Percentiles rank a stretch among this genome's conserved stretches.
phyloP scores from a whole-genome alignment of 2,113 vertebrate genomes.

The Bolborhynchus lineola region DNA sequence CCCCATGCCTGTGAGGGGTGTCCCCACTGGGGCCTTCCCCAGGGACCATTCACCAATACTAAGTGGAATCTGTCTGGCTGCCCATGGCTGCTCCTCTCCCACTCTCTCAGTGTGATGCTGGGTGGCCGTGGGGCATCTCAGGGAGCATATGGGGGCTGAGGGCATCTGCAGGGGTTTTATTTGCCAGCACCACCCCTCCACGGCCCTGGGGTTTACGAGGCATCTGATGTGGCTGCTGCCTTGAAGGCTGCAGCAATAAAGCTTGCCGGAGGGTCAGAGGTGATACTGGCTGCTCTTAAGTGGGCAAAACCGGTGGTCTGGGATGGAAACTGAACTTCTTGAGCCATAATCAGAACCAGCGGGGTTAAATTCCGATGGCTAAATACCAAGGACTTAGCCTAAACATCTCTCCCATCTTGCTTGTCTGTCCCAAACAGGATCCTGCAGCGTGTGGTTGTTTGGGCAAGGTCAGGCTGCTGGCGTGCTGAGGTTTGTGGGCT shows the following conservation, averaged over 20 bases:
- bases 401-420: conserved; percentile 36
- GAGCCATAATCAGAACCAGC: conserved; percentile 48
- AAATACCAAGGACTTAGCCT: conserved; percentile 30
- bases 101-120: accelerated
- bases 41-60: not conserved
- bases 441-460: not conserved
- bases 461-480: not conserved
- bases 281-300: conserved; percentile 21
- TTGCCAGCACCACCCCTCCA: not conserved
- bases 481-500: not conserved
- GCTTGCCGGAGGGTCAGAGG: conserved; percentile 21
- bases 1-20: accelerated
- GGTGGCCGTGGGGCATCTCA: conserved; percentile 10
- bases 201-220: not conserved
- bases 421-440: conserved; percentile 34
- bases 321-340: conserved; percentile 54
- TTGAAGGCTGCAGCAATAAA: not conserved
- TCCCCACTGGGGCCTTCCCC: not conserved
- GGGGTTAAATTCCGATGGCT: not conserved
- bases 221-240: not conserved
- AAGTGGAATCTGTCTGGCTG: not conserved
- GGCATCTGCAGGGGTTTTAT: not conserved
- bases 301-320: conserved; percentile 11
- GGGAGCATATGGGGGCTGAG: accelerated
- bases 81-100: not conserved